Evolutionary conservation across 2,113 vertebrate genomes (phyloP).

Genomic region (Castor canadensis): DNA sequence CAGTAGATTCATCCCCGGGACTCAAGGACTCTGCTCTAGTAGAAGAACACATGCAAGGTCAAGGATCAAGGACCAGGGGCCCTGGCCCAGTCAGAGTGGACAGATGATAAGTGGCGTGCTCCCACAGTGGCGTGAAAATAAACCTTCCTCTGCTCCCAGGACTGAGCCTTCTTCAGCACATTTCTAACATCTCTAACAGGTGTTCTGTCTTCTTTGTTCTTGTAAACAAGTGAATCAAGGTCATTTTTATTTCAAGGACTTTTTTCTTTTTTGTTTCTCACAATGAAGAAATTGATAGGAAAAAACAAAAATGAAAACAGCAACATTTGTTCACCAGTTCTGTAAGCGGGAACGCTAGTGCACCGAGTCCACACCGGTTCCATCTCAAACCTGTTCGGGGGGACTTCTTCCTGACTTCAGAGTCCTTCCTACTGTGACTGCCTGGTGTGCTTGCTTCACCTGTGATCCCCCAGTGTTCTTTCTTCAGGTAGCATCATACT

Average conservation of each 20-base stretch:
- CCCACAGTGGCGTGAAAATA: too few species aligned
- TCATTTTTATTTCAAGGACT: not conserved
- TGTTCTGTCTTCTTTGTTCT: not conserved
- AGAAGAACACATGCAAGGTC: accelerated
- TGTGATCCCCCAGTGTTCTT: not conserved
- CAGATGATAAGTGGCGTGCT: accelerated
- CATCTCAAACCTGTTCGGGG: not conserved
- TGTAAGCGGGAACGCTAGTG: not conserved
- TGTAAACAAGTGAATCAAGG: too few species aligned
- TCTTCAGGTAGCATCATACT: too few species aligned
- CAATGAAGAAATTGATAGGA: not conserved
- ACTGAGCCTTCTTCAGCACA: accelerated
- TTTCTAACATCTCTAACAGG: accelerated
- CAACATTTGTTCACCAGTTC: accelerated
- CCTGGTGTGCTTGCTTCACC: not conserved
- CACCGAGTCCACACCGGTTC: accelerated
- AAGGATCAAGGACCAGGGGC: accelerated
- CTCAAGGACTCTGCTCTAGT: accelerated
- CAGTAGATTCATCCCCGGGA: not conserved
- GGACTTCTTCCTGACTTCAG: not conserved
- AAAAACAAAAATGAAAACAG: accelerated
- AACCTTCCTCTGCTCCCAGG: accelerated
- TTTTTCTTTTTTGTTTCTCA: not conserved
- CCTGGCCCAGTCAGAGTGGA: accelerated
- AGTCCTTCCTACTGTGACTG: not conserved